Percentiles rank a stretch among this genome's conserved stretches.
Conservation (phyloP, 2,888 invertebrate species). For the Drosophila paranaensis region DNA sequence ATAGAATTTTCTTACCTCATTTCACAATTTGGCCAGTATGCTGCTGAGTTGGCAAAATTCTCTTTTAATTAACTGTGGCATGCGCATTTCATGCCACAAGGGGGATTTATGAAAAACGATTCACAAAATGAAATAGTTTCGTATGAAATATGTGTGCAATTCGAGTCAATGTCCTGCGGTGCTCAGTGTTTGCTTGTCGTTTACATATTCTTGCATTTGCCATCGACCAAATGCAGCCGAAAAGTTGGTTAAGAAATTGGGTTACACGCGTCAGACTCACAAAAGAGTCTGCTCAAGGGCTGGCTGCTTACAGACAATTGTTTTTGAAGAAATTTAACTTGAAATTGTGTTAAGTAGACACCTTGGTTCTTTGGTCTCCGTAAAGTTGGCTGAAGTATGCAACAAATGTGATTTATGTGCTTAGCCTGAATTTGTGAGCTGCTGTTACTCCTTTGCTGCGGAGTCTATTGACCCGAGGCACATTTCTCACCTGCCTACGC, state of each 20-base stretch:
- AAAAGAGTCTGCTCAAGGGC: background rate
- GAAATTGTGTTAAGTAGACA: slow-evolving; percentile 23
- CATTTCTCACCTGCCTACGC: slow-evolving; percentile 42
- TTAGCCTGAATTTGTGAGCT: slow-evolving; percentile 3
- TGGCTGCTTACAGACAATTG: slow-evolving; percentile 18
- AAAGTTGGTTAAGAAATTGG: slow-evolving; percentile 37
- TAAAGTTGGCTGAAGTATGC: slow-evolving; percentile 18
- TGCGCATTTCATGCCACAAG: slow-evolving; percentile 21
- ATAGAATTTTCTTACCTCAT: background rate
- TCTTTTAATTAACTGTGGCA: slow-evolving; percentile 44
- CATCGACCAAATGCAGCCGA: slow-evolving; percentile 14
- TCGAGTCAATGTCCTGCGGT: slow-evolving; percentile 46
- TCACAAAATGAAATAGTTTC: slow-evolving; percentile 39
- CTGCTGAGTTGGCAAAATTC: slow-evolving; percentile 17
- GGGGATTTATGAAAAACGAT: slow-evolving; percentile 30
- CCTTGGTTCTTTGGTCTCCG: background rate
- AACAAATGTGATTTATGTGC: slow-evolving; percentile 49
- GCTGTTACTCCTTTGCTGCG: slow-evolving; percentile 21
- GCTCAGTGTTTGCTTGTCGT: slow-evolving; percentile 19
- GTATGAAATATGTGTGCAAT: slow-evolving; percentile 15
- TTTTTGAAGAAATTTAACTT: slow-evolving; percentile 14
- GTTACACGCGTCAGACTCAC: slow-evolving; percentile 25
- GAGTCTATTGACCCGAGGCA: slow-evolving; percentile 51
- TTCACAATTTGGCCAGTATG: background rate
- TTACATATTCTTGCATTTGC: slow-evolving; percentile 6